A percentile compares a stretch with the other conserved stretches of the same genome.
These are phyloP conservation scores for Premnoplex brunnescens DNA, from an alignment of 2,797 vertebrate genomes.

Conservation along the genomic window DNA sequence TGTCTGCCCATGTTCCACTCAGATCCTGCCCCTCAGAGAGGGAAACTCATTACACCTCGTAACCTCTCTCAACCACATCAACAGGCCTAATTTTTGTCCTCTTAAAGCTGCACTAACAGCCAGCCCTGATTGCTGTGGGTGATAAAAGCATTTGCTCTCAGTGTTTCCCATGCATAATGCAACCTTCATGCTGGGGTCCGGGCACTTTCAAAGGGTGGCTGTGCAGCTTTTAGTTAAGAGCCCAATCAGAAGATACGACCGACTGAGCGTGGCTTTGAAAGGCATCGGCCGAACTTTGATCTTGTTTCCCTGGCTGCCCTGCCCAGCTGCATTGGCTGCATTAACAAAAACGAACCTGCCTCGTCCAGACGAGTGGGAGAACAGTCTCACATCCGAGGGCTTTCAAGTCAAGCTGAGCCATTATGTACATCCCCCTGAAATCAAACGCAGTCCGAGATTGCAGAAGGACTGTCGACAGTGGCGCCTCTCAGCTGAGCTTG, in stretches of 20 bases:
- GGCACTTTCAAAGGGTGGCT: constrained; percentile 35
- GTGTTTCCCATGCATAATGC: constrained; percentile 35
- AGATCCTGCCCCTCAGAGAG: neutral
- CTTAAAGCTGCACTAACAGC: neutral
- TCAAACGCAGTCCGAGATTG: neutral
- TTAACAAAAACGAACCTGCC: neutral
- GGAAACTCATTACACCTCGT: neutral
- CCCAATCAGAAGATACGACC: neutral
- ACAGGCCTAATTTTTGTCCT: neutral
- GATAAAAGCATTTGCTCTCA: constrained; percentile 40
- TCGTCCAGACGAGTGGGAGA: neutral
- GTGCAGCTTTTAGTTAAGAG: constrained; percentile 7
- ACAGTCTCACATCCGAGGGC: neutral
- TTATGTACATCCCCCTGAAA: neutral
- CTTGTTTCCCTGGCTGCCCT: neutral
- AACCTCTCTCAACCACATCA: neutral
- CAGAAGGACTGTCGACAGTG: neutral
- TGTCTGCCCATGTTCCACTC: rapidly evolving
- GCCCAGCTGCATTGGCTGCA: neutral
- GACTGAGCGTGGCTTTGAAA: neutral
- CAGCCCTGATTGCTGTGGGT: neutral
- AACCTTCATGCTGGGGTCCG: neutral
- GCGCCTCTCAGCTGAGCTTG: neutral
- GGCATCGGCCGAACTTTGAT: constrained; percentile 34
- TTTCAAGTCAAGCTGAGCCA: neutral